A percentile compares a stretch with the other conserved stretches of the same genome.
Evolutionary conservation across 1,140 invertebrate species (phyloP).

Genomic region (Galendromus occidentalis): DNA sequence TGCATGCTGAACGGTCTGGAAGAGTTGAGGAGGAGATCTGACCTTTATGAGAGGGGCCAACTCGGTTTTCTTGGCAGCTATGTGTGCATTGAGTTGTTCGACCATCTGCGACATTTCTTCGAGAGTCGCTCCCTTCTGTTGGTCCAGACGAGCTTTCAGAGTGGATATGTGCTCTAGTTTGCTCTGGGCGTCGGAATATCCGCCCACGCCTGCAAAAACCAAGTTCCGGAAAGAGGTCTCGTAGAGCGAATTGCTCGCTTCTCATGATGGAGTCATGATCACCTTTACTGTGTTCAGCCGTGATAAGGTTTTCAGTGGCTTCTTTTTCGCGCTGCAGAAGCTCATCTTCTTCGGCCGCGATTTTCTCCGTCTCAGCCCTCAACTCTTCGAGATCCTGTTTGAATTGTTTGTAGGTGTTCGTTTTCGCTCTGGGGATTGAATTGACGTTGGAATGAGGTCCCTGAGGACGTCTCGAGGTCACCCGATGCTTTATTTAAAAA

Average conservation of each 20-base stretch:
- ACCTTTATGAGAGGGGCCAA: slow-evolving; percentile 41
- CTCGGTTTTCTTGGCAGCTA: slow-evolving; percentile 36
- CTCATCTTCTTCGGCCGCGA: slow-evolving; percentile 41
- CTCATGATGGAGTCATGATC: background rate
- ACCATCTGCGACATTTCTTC: slow-evolving; percentile 39
- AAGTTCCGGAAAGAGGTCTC: slow-evolving; percentile 22
- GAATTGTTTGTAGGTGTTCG: slow-evolving; percentile 54
- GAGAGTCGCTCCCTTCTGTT: slow-evolving; percentile 35
- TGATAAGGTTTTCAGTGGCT: slow-evolving; percentile 19
- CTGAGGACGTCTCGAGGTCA: too few species aligned
- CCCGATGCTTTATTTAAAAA: too few species aligned
- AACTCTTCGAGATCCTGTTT: slow-evolving; percentile 46
- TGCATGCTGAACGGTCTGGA: background rate
- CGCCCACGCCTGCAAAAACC: slow-evolving; percentile 30
- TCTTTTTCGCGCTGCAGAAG: slow-evolving; percentile 27
- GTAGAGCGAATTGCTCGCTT: background rate
- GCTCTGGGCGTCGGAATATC: slow-evolving; percentile 34
- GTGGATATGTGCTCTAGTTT: slow-evolving; percentile 36
- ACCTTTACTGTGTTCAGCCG: slow-evolving; percentile 15
- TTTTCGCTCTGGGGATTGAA: slow-evolving; percentile 38
- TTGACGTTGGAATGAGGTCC: too few species aligned
- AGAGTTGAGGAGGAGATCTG: background rate
- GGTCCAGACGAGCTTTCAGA: slow-evolving; percentile 34
- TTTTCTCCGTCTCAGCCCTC: slow-evolving; percentile 44
- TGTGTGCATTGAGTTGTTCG: slow-evolving; percentile 33